Conservation (phyloP, 2,113 vertebrate species). For the Ifrita kowaldi region DNA sequence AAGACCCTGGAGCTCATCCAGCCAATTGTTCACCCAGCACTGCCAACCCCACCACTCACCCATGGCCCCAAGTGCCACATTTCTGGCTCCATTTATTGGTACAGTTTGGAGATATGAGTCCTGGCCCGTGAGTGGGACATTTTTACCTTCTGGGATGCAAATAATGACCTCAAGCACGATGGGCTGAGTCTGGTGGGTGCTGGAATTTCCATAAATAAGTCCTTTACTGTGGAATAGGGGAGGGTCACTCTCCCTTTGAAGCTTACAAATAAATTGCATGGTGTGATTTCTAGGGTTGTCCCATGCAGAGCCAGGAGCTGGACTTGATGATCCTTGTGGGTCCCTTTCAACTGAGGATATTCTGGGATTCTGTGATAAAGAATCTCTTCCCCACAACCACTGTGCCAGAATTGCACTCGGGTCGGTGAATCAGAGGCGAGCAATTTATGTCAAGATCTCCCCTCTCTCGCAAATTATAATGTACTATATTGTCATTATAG, state of each 20-base stretch:
- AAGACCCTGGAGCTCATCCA: not conserved
- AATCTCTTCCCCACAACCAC: not conserved
- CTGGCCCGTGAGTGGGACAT: rapidly evolving
- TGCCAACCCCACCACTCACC: not conserved
- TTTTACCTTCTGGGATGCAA: not conserved
- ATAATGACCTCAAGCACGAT: not conserved
- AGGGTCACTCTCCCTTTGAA: not conserved
- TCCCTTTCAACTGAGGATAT: not conserved
- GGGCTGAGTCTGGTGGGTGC: not conserved
- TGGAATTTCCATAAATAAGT: not conserved
- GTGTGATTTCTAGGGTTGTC: not conserved
- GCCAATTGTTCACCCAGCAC: not conserved
- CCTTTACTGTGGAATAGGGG: not conserved
- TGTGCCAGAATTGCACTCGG: not conserved
- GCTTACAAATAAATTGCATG: not conserved
- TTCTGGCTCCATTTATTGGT: not conserved
- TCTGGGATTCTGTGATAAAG: not conserved
- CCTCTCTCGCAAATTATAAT: not conserved
- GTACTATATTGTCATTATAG: not conserved
- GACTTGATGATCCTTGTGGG: not conserved
- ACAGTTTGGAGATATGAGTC: not conserved
- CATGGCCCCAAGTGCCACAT: rapidly evolving
- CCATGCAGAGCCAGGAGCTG: not conserved
- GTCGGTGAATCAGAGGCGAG: not conserved
- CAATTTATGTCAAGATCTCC: not conserved